Evolutionary conservation across 1,140 invertebrate species (phyloP), one percentile per base, ranked within the genome.

Genomic region (Drosophila setifemur): DNA sequence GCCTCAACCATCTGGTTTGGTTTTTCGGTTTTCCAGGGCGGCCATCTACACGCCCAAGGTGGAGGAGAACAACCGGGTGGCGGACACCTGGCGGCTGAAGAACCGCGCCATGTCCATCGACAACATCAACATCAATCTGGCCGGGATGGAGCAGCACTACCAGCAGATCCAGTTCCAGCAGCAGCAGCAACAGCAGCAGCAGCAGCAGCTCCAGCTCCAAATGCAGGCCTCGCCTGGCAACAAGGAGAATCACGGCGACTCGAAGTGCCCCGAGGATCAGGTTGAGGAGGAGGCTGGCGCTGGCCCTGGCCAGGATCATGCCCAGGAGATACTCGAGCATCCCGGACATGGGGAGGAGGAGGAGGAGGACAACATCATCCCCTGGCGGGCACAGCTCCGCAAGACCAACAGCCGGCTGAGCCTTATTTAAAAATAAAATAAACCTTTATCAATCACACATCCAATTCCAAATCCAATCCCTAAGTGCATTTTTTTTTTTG

Each of bases 331-430:
- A 1, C 16, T 45, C 4, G 63, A 83, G 19, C n/a, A 19, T 3
- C 9, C 21, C 4, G 45, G 25, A 18, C 50, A 45, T 3, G 40
- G 49, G 60, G 75, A 86, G 64, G 90, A 92, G 18, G 91, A 93
- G 16, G 86, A 91, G 25, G 92, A 93, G 73, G 94, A 95, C 33
- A 92, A 95, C 87, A 96, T 96, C 40, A 96, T 96, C 29, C 96
- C 96, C 0, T 97, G 96, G 96, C 93, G 96, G 82, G 95, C 96
- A 11, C 95, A 97, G 86, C 91, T 97, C 29, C 93, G 96, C 73
- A 97, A 97, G 91, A 97, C 96, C 2, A 96, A 96, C 89, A 96
- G 95, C 91, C 82, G 90, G 35, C 77, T 90, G 18, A 90, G 89
- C 72, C 68, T 90, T 52, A 66, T 71, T 29, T 69, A 33, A 87